phyloP scores from a whole-genome alignment of 1,140 invertebrate species.

The Nylanderia fulva region DNA sequence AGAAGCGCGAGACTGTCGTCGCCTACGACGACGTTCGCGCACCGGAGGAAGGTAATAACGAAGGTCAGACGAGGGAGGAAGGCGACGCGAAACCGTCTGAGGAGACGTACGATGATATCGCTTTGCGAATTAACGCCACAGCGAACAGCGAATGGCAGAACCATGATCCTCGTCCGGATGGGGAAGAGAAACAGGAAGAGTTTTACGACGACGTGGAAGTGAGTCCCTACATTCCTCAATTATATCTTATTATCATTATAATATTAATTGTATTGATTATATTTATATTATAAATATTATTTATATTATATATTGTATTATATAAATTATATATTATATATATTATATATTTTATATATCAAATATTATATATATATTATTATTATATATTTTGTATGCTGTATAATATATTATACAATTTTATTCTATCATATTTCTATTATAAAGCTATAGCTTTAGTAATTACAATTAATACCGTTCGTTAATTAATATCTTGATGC shows the following conservation, averaged over 20 bases:
- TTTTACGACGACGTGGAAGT: conserved; percentile 66
- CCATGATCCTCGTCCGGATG: neutral
- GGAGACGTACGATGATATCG: conserved; percentile 77
- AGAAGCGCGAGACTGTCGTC: neutral
- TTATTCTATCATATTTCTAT: no score
- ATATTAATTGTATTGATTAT: no score
- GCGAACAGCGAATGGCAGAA: neutral
- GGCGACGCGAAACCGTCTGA: neutral
- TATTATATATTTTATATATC: no score
- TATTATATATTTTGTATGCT: no score
- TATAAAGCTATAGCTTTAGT: neutral
- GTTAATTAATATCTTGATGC: no score
- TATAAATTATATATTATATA: no score
- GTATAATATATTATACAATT: no score
- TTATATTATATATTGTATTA: no score
- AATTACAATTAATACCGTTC: neutral
- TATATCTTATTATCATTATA: neutral
- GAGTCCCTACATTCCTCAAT: neutral
- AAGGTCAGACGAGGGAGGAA: neutral
- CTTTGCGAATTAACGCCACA: neutral
- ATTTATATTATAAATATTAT: no score
- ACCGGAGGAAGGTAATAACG: neutral
- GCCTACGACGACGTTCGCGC: conserved; percentile 62
- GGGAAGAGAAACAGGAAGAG: neutral
- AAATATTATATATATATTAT: no score